phyloP scores from a whole-genome alignment of 2,797 vertebrate genomes.

The Aselliscus stoliczkanus region DNA sequence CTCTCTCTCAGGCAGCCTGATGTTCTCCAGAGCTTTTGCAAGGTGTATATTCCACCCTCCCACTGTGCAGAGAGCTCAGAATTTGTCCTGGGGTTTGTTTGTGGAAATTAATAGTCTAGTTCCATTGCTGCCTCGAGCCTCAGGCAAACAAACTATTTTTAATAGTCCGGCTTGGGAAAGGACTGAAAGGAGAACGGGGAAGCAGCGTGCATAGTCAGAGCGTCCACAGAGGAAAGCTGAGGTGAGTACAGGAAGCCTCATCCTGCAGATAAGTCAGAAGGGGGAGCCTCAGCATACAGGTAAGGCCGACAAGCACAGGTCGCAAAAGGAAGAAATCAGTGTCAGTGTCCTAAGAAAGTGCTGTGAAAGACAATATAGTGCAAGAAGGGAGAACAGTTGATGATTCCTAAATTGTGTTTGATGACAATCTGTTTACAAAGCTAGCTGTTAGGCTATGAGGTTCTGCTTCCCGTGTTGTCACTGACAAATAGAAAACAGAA shows the following conservation, averaged over 20 bases:
- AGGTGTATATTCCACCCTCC: not conserved
- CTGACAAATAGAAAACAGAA: not conserved
- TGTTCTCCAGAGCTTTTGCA: slow-evolving; percentile 32
- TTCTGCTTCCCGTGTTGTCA: not conserved
- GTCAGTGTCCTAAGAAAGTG: not conserved
- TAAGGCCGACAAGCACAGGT: not conserved
- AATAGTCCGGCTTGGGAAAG: slow-evolving; percentile 44
- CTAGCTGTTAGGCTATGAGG: not conserved
- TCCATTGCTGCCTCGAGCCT: slow-evolving; percentile 34
- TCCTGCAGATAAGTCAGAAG: not conserved
- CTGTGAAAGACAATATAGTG: not conserved
- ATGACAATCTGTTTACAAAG: not conserved
- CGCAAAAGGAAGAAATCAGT: not conserved
- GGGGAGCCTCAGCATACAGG: not conserved
- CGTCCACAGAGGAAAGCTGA: not conserved
- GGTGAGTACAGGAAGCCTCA: not conserved
- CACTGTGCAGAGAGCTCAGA: not conserved
- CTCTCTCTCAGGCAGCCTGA: not conserved
- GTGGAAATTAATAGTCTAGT: not conserved
- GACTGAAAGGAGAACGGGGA: not conserved
- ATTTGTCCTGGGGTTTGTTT: slow-evolving; percentile 10
- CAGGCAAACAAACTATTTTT: slow-evolving; percentile 26
- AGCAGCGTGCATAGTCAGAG: not conserved
- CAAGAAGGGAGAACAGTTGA: not conserved
- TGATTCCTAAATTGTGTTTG: not conserved